phyloP scores from a whole-genome alignment of 2,113 vertebrate genomes.

The Myiozetetes cayanensis region DNA sequence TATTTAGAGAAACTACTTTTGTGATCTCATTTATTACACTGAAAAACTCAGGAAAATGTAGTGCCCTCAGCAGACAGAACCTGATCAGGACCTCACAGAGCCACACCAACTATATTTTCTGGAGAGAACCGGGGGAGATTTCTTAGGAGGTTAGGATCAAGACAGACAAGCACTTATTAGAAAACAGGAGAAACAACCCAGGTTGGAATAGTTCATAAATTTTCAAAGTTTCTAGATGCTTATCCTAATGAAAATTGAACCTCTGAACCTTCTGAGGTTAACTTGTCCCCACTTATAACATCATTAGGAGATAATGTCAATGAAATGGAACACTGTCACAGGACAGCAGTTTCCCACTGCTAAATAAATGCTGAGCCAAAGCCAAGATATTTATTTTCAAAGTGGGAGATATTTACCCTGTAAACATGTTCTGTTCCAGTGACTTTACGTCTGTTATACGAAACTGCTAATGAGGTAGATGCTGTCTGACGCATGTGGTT shows the following conservation, averaged over 20 bases:
- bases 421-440: slow-evolving; percentile 64
- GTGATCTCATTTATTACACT: neutral
- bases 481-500: slow-evolving; percentile 4
- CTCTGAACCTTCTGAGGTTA: slow-evolving; percentile 43
- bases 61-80: neutral
- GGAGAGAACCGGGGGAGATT: neutral
- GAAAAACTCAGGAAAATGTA: neutral
- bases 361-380: slow-evolving; percentile 56
- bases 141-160: neutral
- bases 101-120: neutral
- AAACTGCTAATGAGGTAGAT: slow-evolving; percentile 26
- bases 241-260: slow-evolving; percentile 20
- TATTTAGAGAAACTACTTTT: neutral
- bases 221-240: neutral
- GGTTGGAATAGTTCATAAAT: neutral
- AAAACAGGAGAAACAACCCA: neutral
- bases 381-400: slow-evolving; percentile 66
- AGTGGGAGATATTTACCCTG: slow-evolving; percentile 62
- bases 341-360: slow-evolving; percentile 47
- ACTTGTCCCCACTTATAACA: slow-evolving; percentile 12
- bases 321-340: slow-evolving; percentile 42
- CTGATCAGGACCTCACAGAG: neutral
- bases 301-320: slow-evolving; percentile 47
- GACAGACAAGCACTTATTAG: neutral
- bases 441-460: slow-evolving; percentile 33